phyloP scores from a whole-genome alignment of 2,888 invertebrate genomes.

The Timema cristinae region DNA sequence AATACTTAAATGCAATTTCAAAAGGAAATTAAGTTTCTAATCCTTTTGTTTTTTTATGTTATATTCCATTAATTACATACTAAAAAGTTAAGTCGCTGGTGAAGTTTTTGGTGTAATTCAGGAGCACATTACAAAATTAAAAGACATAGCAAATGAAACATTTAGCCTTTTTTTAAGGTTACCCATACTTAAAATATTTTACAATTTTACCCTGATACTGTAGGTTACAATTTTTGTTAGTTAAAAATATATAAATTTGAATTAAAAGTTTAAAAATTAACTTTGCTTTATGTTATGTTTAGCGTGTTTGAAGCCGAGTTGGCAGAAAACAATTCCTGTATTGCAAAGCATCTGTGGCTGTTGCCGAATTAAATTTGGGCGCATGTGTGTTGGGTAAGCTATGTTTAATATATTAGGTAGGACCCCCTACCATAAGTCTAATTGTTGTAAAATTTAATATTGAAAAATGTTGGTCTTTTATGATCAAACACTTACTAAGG shows the following conservation, averaged over 20 bases:
- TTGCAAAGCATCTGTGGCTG: slow-evolving; percentile 89
- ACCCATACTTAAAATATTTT: neutral
- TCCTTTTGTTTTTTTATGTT: too few relatives aligned
- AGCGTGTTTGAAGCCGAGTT: slow-evolving; percentile 96
- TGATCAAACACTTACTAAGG: too few relatives aligned
- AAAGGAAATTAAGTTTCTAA: too few relatives aligned
- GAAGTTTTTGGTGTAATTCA: too few relatives aligned
- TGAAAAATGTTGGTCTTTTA: too few relatives aligned
- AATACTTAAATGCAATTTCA: too few relatives aligned
- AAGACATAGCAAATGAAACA: neutral
- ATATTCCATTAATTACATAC: too few relatives aligned
- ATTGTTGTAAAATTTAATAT: too few relatives aligned
- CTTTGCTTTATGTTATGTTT: slow-evolving; percentile 35
- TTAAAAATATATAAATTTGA: neutral
- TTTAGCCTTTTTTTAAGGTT: neutral
- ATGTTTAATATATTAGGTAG: too few relatives aligned
- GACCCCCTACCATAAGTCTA: too few relatives aligned
- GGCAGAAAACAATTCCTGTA: slow-evolving; percentile 90
- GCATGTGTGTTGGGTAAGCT: slow-evolving; percentile 73
- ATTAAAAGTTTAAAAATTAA: neutral
- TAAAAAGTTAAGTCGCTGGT: too few relatives aligned
- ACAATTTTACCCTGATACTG: neutral
- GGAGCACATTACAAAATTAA: too few relatives aligned
- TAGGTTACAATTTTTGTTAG: neutral
- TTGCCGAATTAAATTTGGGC: slow-evolving; percentile 91